Conservation (phyloP, 2,888 invertebrate species). For the Oscheius onirici region DNA sequence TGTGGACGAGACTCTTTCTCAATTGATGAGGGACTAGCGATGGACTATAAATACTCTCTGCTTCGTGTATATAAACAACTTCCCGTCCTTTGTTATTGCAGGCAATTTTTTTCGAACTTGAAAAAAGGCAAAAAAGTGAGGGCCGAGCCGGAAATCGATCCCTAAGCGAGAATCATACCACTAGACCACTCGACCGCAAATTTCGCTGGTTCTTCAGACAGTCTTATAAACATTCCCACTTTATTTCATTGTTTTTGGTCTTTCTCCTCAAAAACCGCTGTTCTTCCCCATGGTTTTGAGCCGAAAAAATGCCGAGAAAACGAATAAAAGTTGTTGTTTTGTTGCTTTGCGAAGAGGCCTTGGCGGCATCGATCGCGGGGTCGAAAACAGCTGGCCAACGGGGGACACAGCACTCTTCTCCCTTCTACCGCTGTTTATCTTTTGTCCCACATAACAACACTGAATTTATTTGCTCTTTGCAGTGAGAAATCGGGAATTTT, state of each 20-base stretch:
- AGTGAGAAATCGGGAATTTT: not conserved
- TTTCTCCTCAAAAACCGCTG: not conserved
- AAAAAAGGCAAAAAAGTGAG: not conserved
- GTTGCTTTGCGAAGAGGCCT: not conserved
- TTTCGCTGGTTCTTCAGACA: no score
- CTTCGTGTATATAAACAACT: not conserved
- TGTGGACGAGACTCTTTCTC: not conserved
- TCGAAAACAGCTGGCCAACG: slow-evolving; percentile 27
- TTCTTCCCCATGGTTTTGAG: not conserved
- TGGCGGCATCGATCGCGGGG: slow-evolving; percentile 17
- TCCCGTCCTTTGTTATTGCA: not conserved
- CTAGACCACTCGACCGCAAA: slow-evolving; percentile 7
- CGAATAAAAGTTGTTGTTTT: not conserved
- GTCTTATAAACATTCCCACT: no score
- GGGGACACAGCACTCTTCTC: not conserved
- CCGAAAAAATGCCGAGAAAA: not conserved
- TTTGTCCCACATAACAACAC: not conserved
- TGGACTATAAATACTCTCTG: not conserved
- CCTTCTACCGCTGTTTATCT: not conserved
- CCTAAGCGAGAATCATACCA: slow-evolving; percentile 25
- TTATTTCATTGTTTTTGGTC: not conserved
- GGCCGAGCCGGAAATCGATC: slow-evolving; percentile 23
- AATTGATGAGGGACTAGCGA: not conserved
- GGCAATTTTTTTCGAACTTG: no score
- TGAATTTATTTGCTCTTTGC: not conserved